Evolutionary conservation across 2,888 invertebrate genomes (phyloP).

Genomic region (Tridacna gigas): DNA sequence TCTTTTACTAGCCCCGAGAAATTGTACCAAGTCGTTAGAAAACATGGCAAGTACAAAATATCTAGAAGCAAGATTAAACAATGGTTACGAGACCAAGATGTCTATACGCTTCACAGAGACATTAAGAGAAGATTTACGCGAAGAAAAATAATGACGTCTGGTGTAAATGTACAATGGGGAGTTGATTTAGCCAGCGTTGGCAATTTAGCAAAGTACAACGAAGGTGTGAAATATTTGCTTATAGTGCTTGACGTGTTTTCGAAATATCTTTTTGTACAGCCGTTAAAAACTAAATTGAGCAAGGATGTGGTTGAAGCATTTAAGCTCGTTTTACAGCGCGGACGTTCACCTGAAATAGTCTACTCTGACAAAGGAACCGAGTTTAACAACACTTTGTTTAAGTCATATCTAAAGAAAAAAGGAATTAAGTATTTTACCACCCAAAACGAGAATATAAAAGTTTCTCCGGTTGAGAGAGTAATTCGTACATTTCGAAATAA

Average conservation of each 20-base stretch:
- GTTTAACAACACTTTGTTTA: conserved; percentile 19
- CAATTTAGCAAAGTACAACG: conserved; percentile 20
- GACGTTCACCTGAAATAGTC: conserved; percentile 3
- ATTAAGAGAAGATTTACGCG: conserved; percentile 33
- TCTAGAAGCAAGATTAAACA: conserved; percentile 29
- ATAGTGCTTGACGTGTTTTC: conserved; percentile 39
- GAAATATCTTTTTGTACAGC: conserved; percentile 30
- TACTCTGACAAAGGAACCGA: conserved; percentile 32
- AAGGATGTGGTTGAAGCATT: neutral
- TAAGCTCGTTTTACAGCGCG: neutral
- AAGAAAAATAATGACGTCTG: conserved; percentile 19
- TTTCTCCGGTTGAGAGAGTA: too few species aligned
- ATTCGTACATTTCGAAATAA: too few species aligned
- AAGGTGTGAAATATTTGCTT: conserved; percentile 28
- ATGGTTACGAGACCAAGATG: conserved; percentile 35
- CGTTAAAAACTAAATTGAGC: conserved; percentile 12
- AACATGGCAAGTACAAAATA: conserved; percentile 35
- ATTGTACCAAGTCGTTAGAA: neutral
- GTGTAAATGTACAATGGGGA: conserved; percentile 41
- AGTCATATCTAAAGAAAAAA: conserved; percentile 7
- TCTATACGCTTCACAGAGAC: conserved; percentile 4
- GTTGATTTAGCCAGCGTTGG: conserved; percentile 27
- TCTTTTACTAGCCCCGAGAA: neutral
- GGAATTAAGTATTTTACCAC: too few species aligned
- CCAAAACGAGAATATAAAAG: too few species aligned